A percentile compares a stretch with the other conserved stretches of the same genome.
Evolutionary conservation across 2,888 invertebrate species (phyloP).

Genomic region (Pandemis cinnamomeana): DNA sequence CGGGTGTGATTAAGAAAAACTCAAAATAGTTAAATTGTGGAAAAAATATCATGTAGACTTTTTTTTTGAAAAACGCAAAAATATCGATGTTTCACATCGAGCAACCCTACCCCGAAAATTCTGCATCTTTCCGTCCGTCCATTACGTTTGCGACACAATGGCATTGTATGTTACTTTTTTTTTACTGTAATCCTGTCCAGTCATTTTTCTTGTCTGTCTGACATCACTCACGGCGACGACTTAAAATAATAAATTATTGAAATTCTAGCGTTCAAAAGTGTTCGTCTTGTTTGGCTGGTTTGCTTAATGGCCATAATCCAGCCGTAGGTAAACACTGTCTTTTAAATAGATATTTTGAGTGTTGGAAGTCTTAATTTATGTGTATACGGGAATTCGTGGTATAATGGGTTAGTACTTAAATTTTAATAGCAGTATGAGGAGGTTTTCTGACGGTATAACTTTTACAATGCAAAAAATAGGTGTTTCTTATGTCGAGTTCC

Average conservation of each 20-base stretch:
- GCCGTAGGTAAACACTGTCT: slow-evolving; percentile 41
- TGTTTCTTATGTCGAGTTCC: too few species aligned
- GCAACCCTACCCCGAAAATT: slow-evolving; percentile 54
- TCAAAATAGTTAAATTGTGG: too few species aligned
- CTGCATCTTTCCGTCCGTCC: slow-evolving; percentile 61
- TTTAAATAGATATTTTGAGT: slow-evolving; percentile 11
- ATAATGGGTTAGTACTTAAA: not conserved
- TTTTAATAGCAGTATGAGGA: slow-evolving; percentile 1
- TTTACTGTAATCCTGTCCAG: slow-evolving; percentile 59
- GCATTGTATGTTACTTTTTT: slow-evolving; percentile 64
- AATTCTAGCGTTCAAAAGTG: slow-evolving; percentile 56
- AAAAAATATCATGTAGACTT: too few species aligned
- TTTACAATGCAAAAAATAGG: too few species aligned
- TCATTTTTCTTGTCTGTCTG: slow-evolving; percentile 68
- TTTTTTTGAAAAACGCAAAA: not conserved
- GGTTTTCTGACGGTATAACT: not conserved
- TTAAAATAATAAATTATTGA: slow-evolving; percentile 75
- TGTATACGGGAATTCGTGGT: not conserved
- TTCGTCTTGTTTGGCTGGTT: slow-evolving; percentile 47
- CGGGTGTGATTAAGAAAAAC: too few species aligned
- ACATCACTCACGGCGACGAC: slow-evolving; percentile 78
- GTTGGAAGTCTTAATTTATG: slow-evolving; percentile 25
- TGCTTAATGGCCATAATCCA: slow-evolving; percentile 47
- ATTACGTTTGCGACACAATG: slow-evolving; percentile 65
- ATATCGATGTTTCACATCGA: too few species aligned